A percentile compares a stretch with the other conserved stretches of the same genome.
These are phyloP conservation scores for Boulengerochromis microlepis DNA, from an alignment of 2,113 vertebrate genomes.

Conservation along the genomic window DNA sequence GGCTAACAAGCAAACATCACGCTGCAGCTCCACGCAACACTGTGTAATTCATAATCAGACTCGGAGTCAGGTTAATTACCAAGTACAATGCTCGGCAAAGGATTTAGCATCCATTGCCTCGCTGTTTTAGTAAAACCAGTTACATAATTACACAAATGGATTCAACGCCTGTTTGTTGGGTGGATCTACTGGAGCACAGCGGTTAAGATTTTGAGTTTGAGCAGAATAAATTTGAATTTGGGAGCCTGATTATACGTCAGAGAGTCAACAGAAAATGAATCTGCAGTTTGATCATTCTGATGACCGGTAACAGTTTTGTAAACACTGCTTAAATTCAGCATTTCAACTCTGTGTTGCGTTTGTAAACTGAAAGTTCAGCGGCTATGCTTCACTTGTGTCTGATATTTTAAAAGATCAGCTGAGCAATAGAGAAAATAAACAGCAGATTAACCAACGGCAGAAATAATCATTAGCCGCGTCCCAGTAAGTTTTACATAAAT, in stretches of 20 bases:
- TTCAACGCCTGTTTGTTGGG: not conserved
- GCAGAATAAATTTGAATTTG: fast-evolving
- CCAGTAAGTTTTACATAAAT: fast-evolving
- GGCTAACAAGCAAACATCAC: constrained; percentile 12
- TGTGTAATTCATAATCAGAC: not conserved
- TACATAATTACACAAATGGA: not conserved
- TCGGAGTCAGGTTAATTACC: not conserved
- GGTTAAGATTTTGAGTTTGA: not conserved
- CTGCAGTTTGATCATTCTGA: not conserved
- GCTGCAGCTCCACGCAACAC: not conserved
- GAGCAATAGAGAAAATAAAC: fast-evolving
- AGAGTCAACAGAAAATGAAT: not conserved
- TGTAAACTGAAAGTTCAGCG: fast-evolving
- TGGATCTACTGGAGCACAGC: not conserved
- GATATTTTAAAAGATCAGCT: not conserved
- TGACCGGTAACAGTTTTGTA: not conserved
- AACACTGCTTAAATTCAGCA: not conserved
- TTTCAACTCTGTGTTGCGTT: fast-evolving
- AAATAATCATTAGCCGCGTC: not conserved
- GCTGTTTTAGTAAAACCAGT: not conserved
- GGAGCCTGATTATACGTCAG: not conserved
- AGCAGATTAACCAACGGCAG: not conserved
- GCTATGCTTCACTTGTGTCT: not conserved
- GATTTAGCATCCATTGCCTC: not conserved
- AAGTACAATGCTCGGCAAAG: not conserved